Base-by-base conservation (phyloP, 2,797 vertebrate species). In the Anguilla megastoma region DNA sequence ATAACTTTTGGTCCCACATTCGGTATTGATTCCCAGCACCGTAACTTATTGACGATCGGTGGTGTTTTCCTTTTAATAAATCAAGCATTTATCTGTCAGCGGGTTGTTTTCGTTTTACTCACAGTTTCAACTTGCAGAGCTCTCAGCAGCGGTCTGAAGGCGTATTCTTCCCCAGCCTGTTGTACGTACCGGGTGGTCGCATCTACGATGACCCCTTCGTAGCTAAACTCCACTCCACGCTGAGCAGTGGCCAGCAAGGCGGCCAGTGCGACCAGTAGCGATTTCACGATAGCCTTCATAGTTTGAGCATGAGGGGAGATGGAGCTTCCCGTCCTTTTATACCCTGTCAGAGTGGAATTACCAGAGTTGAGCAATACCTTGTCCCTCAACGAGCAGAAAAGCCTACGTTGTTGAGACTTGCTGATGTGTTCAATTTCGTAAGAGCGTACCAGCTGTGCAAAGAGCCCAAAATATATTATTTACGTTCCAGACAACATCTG, bases 201-300 rank as follows among this genome's bases (percentile, higher is more conserved):
- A 36, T 79, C 56, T 2, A 18, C 45, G 36, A 89, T 82, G 58
- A 86, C 36, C 7, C 54, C 84, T 48, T 71, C 84, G 36, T 88
- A 87, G 58, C 41, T 50, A 30, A 36, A 63, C 50, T 74, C 56
- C 10, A 63, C 18, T 33, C 30, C 48, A 18, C 48, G 48, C 87
- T 88, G 79, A 80, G 87, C 86, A n/a, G 21, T 21, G 27, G 45
- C 84, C 63, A 80, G 74, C 48, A 87, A 83, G n/a, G 52, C 14
- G 14, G 84, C 52, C 27, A 56, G 33, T 76, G 76, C 79, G 16
- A 89, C 56, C 84, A 86, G 66, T 24, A 89, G 69, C 36, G 63
- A 27, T 63, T 56, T 76, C 88, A 89, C 54, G 18, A 83, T 63
- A 36, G 52, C 45, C 88, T 66, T 87, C 89, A 89, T 89, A 6